phyloP scores from a whole-genome alignment of 2,888 invertebrate genomes.

The Theristus sp. region DNA sequence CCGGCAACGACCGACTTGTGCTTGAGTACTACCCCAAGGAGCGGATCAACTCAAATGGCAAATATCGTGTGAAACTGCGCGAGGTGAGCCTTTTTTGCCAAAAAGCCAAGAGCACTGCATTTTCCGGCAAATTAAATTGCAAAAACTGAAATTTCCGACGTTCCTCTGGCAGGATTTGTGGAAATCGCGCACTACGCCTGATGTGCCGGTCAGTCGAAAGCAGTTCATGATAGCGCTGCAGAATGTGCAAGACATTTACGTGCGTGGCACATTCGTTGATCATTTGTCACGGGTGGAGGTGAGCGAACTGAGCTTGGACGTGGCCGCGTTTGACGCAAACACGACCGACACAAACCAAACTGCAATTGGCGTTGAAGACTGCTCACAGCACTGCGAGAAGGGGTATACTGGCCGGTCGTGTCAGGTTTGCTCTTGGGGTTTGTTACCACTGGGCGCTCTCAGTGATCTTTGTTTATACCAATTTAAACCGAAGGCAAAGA shows the following conservation, averaged over 20 bases:
- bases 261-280: constrained; percentile 20
- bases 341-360: constrained; percentile 18
- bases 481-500: too few species aligned
- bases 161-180: constrained; percentile 40
- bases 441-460: not conserved
- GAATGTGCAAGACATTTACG: constrained; percentile 48
- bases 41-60: constrained; percentile 29
- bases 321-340: constrained; percentile 45
- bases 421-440: constrained; percentile 39
- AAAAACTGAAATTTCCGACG: too few species aligned
- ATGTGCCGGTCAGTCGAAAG: constrained; percentile 45
- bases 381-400: constrained; percentile 14
- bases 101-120: too few species aligned
- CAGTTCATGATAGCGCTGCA: constrained; percentile 80
- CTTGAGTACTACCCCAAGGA: constrained; percentile 48
- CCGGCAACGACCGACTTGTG: constrained; percentile 52
- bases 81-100: too few species aligned
- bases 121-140: too few species aligned
- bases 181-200: constrained; percentile 44
- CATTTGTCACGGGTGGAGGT: constrained; percentile 8
- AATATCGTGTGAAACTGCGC: constrained; percentile 30
- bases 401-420: constrained; percentile 57
- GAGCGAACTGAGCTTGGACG: constrained; percentile 54
- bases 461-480: too few species aligned
- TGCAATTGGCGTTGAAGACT: constrained; percentile 16